Base-by-base conservation (phyloP, 2,888 invertebrate genomes). In the Amphipyra berbera region DNA sequence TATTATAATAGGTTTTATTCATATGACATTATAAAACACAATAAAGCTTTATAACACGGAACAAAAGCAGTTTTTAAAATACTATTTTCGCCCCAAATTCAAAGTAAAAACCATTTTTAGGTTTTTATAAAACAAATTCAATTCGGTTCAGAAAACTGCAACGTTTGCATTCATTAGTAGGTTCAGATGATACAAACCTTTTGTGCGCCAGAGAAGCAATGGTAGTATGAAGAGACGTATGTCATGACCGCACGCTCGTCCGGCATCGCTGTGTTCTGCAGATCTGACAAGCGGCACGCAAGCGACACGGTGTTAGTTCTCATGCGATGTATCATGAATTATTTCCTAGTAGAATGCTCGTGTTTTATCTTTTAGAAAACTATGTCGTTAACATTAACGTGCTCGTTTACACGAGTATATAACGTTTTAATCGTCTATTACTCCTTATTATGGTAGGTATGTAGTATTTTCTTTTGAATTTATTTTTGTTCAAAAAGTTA, bases 221-320 rank as follows among this genome's bases (percentile, higher is more conserved):
- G 99, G 96, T 99, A 99, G 96, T 99, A 99, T 83, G 99, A 99
- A 73, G 99, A 99, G 86, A 99, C 99, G 96, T 99, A 99, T 87
- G 99, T 99, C 99, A 99, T 99, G 94, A 99, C 99, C 84, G 99
- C 99, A 90, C 99, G 96, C 96, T 99, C 99, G 95, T 99, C 99
- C 87, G 99, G 99, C 97, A 99, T 98, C 94, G 98, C 98, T 87
- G 99, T 98, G 96, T 98, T 98, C 96, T 98, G 98, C 96, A 99
- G 97, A 97, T 99, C 99, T 97, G 96, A 95, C 95, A 93, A 89
- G 91, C 91, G 90, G 88, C 90, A 91, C 90, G 91, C 91, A 90
- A 90, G 93, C 93, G 88, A 90, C 91, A 90, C 77, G 73, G 84
- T 82, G 94, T 95, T 94, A 94, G 94, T 94, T 84, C 73, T 84